A percentile compares a stretch with the other conserved stretches of the same genome.
Conservation (phyloP, 92 coral and sea anemone species). For the Porites lobata region DNA sequence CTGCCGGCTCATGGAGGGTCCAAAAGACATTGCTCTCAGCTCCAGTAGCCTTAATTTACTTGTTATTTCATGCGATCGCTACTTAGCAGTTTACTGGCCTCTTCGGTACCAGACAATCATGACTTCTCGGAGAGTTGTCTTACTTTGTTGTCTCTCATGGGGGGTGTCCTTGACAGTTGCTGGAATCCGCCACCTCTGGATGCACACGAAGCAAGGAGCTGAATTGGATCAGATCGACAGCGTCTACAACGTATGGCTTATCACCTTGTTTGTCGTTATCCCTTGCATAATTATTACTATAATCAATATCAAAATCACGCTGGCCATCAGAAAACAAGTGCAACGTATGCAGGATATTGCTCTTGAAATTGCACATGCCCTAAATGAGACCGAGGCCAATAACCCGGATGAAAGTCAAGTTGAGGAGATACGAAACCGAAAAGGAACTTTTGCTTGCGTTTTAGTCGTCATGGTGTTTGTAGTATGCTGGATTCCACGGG, state of each 20-base stretch:
- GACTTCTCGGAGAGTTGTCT: constrained; percentile 42
- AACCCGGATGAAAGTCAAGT: not conserved
- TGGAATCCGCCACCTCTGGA: constrained; percentile 45
- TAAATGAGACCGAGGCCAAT: not conserved
- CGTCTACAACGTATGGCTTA: not conserved
- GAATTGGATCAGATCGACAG: not conserved
- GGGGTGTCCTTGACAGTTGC: constrained; percentile 29
- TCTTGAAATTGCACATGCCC: not conserved
- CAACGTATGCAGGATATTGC: not conserved
- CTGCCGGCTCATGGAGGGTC: constrained; percentile 60
- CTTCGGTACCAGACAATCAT: constrained; percentile 47
- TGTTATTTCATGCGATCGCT: constrained; percentile 68
- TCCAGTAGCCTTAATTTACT: constrained; percentile 51
- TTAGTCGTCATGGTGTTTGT: constrained; percentile 59
- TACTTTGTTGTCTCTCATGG: constrained; percentile 37
- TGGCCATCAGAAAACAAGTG: constrained; percentile 10
- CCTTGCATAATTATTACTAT: not conserved
- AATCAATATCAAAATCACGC: constrained; percentile 4
- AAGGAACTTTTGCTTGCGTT: constrained; percentile 67
- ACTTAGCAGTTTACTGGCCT: constrained; percentile 55
- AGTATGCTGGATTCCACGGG: constrained; percentile 71
- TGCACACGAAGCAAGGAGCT: constrained; percentile 33
- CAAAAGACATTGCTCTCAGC: constrained; percentile 52
- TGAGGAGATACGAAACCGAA: constrained; percentile 1
- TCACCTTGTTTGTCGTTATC: not conserved